Evolutionary conservation across 2,113 vertebrate species (phyloP).

Genomic region (Theristicus caerulescens): DNA sequence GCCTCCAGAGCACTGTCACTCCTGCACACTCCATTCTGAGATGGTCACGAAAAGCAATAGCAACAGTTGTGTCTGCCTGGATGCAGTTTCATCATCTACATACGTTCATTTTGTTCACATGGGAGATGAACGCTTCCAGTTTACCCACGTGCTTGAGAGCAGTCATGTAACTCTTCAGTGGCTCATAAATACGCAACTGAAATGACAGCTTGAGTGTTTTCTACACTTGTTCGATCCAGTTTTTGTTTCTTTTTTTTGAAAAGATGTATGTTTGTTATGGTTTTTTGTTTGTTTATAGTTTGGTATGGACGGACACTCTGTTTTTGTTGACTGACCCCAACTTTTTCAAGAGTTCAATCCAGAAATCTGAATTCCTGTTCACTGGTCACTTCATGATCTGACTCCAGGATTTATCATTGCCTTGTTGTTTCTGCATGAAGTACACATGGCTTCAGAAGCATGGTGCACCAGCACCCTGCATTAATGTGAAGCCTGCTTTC

Average conservation of each 20-base stretch:
- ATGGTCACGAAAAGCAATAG: slow-evolving; percentile 76
- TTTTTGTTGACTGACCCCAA: slow-evolving; percentile 34
- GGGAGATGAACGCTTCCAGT: slow-evolving; percentile 32
- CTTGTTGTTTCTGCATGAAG: slow-evolving; percentile 20
- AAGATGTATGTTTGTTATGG: background rate
- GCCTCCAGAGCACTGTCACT: slow-evolving; percentile 65
- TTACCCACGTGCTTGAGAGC: slow-evolving; percentile 14
- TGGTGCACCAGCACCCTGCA: background rate
- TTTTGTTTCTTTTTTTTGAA: background rate
- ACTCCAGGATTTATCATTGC: slow-evolving; percentile 7
- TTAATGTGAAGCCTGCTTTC: slow-evolving; percentile 18
- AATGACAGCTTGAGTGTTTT: slow-evolving; percentile 54
- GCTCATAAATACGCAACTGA: slow-evolving; percentile 30
- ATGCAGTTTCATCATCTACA: slow-evolving; percentile 40
- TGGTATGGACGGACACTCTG: background rate
- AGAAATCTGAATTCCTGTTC: background rate
- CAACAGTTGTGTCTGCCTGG: slow-evolving; percentile 69
- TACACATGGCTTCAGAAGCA: slow-evolving; percentile 24
- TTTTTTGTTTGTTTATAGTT: slow-evolving; percentile 23
- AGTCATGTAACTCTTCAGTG: slow-evolving; percentile 37
- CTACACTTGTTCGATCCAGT: background rate
- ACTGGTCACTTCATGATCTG: background rate
- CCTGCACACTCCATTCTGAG: slow-evolving; percentile 59
- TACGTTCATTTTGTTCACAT: slow-evolving; percentile 17
- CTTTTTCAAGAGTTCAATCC: slow-evolving; percentile 25